phyloP scores from a whole-genome alignment of 2,888 invertebrate genomes.

The Antheraea yamamai region DNA sequence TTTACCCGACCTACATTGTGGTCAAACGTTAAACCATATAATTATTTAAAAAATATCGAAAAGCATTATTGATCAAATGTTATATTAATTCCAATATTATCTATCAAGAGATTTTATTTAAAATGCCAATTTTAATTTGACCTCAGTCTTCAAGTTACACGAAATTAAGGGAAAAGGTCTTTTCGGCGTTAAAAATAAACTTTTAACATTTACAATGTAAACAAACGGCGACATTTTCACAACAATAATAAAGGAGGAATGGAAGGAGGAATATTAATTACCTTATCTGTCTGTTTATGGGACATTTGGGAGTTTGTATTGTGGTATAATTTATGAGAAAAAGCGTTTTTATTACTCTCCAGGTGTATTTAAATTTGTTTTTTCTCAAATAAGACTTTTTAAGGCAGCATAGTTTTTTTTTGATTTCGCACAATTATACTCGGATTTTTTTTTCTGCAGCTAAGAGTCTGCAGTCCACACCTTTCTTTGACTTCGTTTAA shows the following conservation, averaged over 20 bases:
- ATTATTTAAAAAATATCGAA: too few relatives aligned
- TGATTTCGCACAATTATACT: too few relatives aligned
- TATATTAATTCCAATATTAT: neutral
- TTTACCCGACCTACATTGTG: too few relatives aligned
- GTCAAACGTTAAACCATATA: too few relatives aligned
- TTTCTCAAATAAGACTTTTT: too few relatives aligned
- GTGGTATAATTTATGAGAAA: neutral
- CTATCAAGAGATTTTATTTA: neutral
- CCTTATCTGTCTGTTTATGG: constrained; percentile 7
- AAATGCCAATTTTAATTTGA: neutral
- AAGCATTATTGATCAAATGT: neutral
- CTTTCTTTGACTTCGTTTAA: too few relatives aligned
- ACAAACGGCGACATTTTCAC: constrained; percentile 1
- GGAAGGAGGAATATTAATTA: constrained; percentile 6
- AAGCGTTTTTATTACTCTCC: neutral
- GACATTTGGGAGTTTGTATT: neutral
- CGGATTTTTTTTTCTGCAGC: too few relatives aligned
- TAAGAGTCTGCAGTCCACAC: too few relatives aligned
- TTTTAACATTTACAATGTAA: constrained; percentile 1
- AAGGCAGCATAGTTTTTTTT: too few relatives aligned
- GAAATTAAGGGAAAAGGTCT: neutral
- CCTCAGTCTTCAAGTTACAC: neutral
- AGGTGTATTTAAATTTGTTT: neutral
- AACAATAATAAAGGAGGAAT: constrained; percentile 10
- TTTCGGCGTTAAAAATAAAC: neutral